A percentile compares a stretch with the other conserved stretches of the same genome.
Evolutionary conservation across 2,797 vertebrate genomes (phyloP).

Genomic region (Arctocebus calabarensis): DNA sequence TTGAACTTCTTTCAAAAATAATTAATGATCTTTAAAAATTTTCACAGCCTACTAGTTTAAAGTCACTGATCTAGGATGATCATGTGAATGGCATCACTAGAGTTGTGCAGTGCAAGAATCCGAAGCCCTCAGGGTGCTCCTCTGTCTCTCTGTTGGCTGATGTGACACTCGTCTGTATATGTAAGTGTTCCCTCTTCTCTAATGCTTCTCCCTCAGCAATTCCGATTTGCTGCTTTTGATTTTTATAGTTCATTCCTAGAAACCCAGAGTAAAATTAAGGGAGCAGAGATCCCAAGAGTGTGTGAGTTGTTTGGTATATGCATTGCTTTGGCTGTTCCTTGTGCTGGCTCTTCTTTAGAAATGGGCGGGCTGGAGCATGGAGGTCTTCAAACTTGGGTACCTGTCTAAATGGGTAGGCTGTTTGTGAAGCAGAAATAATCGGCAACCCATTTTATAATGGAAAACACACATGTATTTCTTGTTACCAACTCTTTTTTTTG

Average conservation of each 20-base stretch:
- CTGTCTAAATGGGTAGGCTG: not conserved
- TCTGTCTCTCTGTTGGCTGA: not conserved
- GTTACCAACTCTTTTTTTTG: not conserved
- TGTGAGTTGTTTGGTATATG: not conserved
- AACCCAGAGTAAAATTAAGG: conserved; percentile 24
- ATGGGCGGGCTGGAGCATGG: not conserved
- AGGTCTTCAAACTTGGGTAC: not conserved
- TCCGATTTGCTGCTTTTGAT: not conserved
- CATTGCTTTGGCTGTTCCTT: conserved; percentile 30
- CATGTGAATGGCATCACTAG: not conserved
- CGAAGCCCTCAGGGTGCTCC: not conserved
- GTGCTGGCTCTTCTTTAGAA: not conserved
- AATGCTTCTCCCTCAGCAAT: not conserved
- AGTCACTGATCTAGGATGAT: not conserved
- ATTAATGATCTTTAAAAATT: too few relatives aligned
- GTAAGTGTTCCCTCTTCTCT: not conserved
- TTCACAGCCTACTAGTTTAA: too few relatives aligned
- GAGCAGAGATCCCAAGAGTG: not conserved
- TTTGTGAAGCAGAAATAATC: not conserved
- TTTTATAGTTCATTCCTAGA: conserved; percentile 28
- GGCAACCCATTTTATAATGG: not conserved
- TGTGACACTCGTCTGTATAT: not conserved
- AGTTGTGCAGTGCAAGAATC: not conserved
- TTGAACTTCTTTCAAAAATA: too few relatives aligned
- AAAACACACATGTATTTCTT: not conserved